Evolutionary conservation across 2,113 vertebrate species (phyloP), one percentile per base, ranked within the genome.

Genomic region (Halichoerus grypus): DNA sequence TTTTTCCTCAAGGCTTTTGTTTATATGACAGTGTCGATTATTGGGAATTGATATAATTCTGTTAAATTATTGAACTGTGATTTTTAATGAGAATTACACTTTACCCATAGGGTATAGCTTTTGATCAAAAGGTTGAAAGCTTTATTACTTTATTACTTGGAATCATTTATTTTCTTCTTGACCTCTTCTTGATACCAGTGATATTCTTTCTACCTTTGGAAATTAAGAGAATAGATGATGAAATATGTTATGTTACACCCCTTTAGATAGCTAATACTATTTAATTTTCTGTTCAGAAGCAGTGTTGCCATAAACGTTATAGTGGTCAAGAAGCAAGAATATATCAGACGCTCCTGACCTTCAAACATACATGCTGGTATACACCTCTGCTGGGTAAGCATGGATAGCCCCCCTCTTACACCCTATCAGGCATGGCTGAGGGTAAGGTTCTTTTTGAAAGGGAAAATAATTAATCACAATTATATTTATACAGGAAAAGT

Each of bases 381-480:
- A 65, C 95, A 26, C 84, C 94, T 57, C 77, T 98, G 36, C 79
- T 98, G 39, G 98, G 98, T 98, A 97, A 98, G 95, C 24, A 2
- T 42, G 51, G 42, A 5, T 53, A 65, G 8, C 3, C 21, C 33
- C 10, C 31, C 8, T 61, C 26, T 18, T 4, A 0, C 0, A 28
- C 31, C 49, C 59, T 61, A 31, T 65, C 42, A 88, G 26, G 9
- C 4, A 36, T 2, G 28, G 3, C 21, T 72, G 6, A 33, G 9
- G 21, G 14, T 46, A 13, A 51, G 49, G n/a, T 36, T 46, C 33
- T 81, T 96, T 89, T 51, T 10, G 14, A 93, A 77, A 93, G 24
- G 49, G 71, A 55, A 69, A 90, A 42, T 36, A 90, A 83, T 74
- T 53, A 26, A 77, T 93, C 21, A 33, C 22, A 77, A 28, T 94